Evolutionary conservation across 2,888 invertebrate genomes (phyloP), one percentile per base, ranked within the genome.

Genomic region (Aleiodes testaceus): DNA sequence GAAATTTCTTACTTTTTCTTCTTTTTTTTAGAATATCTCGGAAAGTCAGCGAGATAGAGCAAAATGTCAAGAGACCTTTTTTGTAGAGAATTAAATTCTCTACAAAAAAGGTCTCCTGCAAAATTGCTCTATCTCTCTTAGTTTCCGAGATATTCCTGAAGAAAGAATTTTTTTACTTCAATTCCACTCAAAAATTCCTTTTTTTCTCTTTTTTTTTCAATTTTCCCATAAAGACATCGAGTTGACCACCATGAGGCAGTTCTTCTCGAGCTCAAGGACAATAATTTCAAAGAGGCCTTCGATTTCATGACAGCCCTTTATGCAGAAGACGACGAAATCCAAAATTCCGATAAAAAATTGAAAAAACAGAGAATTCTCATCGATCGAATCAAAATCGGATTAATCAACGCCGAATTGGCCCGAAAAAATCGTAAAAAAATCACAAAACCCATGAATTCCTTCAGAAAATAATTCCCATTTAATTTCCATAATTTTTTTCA

Each of bases 171-270:
- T 26, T 2, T 26, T 2, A n/a, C 26, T 2, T 26, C 26, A 26
- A 26, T 26, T 26, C 5, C 26, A 5, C 26, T 0, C 5, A 26
- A 5, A 2, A 26, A 26, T 26, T 26, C 5, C 26, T 26, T 26
- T 2, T 26, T 26, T 26, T 26, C 5, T 5, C 26, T 36, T 9
- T 36, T 53, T 30, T 14, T 50, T 14, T 20, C 7, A 7, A 18
- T 30, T 70, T 66, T 55, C 7, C 44, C 72, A 80, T 84, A 30
- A 75, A 91, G 92, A 78, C 88, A 88, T 75, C 89, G 89, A 72
- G 69, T 89, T 36, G 90, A 91, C 0, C 83, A 90, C 63, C 85
- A 90, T 79, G 88, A 91, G 81, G 91, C 91, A 30, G 82, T 91
- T 0, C 83, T 91, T 44, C 75, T 89, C 9, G 91, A 92, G 79